phyloP scores from a whole-genome alignment of 2,797 vertebrate species.

The Takifugu ocellatus region DNA sequence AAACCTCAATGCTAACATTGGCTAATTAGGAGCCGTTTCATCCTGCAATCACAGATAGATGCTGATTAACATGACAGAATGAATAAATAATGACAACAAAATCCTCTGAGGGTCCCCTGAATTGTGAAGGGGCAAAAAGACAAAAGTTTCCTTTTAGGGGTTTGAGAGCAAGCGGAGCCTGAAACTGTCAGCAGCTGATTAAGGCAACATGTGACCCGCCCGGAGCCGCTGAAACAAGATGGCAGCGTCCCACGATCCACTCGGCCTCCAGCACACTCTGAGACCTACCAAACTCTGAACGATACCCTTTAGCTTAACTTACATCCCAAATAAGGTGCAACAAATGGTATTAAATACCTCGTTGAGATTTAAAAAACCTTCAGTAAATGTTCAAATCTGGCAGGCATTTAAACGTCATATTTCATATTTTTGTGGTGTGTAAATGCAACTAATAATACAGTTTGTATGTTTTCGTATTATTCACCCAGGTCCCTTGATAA shows the following conservation, averaged over 20 bases:
- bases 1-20: slow-evolving; percentile 72
- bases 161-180: slow-evolving; percentile 73
- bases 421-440: no score
- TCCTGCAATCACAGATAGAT: slow-evolving; percentile 56
- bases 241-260: slow-evolving; percentile 54
- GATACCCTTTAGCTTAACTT: slow-evolving; percentile 58
- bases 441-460: neutral
- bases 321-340: slow-evolving; percentile 52
- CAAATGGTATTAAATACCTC: slow-evolving; percentile 39
- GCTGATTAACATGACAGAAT: slow-evolving; percentile 75
- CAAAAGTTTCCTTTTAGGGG: slow-evolving; percentile 78
- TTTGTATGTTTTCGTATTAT: slow-evolving; percentile 11
- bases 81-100: slow-evolving; percentile 75
- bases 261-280: slow-evolving; percentile 53
- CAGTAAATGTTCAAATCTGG: no score
- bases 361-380: no score
- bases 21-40: slow-evolving; percentile 72
- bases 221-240: slow-evolving; percentile 65
- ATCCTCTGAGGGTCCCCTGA: slow-evolving; percentile 74
- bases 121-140: slow-evolving; percentile 48
- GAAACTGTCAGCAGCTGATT: slow-evolving; percentile 76
- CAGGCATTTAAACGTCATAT: no score
- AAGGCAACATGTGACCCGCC: slow-evolving; percentile 72
- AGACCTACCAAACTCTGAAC: slow-evolving; percentile 66
- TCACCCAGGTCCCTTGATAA: slow-evolving; percentile 36